Evolutionary conservation across 2,888 invertebrate species (phyloP).

Genomic region (Oxystoma pomonae): DNA sequence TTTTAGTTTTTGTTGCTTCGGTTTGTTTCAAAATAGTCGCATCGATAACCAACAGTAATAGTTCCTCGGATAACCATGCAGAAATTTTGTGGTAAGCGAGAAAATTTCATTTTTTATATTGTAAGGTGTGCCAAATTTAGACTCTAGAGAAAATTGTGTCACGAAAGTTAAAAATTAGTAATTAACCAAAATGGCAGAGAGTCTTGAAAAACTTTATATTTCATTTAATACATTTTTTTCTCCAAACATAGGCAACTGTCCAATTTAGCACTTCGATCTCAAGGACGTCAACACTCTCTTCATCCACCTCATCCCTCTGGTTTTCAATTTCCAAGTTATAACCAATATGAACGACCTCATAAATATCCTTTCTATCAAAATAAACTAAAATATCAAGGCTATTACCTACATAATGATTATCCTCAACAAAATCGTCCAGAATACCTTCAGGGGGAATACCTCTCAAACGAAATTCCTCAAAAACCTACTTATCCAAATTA

Average conservation of each 20-base stretch:
- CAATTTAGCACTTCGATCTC: conserved; percentile 24
- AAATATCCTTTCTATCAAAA: conserved; percentile 17
- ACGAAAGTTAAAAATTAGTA: too few species aligned
- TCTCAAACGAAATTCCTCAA: conserved; percentile 17
- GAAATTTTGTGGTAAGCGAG: conserved; percentile 4
- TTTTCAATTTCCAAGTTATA: too few species aligned
- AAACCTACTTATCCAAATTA: conserved; percentile 18
- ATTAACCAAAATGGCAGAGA: too few species aligned
- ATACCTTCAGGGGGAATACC: neutral
- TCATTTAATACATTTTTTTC: too few species aligned
- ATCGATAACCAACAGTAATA: neutral
- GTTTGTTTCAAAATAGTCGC: neutral
- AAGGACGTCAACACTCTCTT: neutral
- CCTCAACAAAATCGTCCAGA: neutral
- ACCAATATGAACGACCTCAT: neutral
- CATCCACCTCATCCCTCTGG: neutral
- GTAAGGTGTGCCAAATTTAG: too few species aligned
- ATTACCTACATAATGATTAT: conserved; percentile 10
- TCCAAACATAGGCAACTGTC: conserved; percentile 28
- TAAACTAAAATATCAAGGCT: conserved; percentile 11
- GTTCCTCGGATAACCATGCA: neutral
- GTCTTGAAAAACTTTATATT: too few species aligned
- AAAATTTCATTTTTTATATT: too few species aligned
- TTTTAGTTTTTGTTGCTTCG: neutral
- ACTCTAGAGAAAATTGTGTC: too few species aligned